These are phyloP conservation scores for Macroglossus sobrinus DNA, from an alignment of 2,113 vertebrate species.

Conservation along the genomic window DNA sequence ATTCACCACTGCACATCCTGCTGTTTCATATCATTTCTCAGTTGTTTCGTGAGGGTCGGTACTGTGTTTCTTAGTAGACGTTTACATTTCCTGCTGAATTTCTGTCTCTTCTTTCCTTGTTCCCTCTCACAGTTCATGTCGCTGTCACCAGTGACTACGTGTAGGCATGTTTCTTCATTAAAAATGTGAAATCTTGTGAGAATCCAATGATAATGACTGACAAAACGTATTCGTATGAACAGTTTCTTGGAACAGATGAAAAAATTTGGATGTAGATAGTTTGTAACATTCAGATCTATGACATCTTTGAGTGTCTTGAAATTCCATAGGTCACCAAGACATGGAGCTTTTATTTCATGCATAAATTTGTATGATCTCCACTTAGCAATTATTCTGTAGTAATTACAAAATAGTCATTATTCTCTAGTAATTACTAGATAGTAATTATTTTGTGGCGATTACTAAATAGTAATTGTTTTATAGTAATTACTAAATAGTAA, in stretches of 20 bases:
- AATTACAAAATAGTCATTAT: slow-evolving; percentile 64
- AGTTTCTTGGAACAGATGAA: neutral
- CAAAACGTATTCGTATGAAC: neutral
- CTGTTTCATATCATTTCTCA: neutral
- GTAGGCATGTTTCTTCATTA: neutral
- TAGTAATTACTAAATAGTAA: slow-evolving; percentile 60
- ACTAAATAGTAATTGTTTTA: slow-evolving; percentile 58
- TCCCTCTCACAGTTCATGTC: neutral
- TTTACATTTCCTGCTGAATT: neutral
- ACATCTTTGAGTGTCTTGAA: neutral
- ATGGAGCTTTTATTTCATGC: neutral
- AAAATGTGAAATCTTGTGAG: neutral
- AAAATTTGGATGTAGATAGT: neutral
- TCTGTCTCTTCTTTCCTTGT: neutral
- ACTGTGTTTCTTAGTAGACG: neutral
- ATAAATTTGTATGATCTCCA: slow-evolving; percentile 32
- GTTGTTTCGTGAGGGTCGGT: neutral
- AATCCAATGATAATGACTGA: neutral
- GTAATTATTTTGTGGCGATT: slow-evolving; percentile 59
- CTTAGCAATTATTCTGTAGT: slow-evolving; percentile 43
- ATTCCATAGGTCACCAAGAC: neutral
- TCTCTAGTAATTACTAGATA: slow-evolving; percentile 29
- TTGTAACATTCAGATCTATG: neutral
- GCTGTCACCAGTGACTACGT: neutral
- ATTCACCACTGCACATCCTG: neutral